Conservation (phyloP, 2,888 invertebrate genomes). For the Sarcophaga carnaria region DNA sequence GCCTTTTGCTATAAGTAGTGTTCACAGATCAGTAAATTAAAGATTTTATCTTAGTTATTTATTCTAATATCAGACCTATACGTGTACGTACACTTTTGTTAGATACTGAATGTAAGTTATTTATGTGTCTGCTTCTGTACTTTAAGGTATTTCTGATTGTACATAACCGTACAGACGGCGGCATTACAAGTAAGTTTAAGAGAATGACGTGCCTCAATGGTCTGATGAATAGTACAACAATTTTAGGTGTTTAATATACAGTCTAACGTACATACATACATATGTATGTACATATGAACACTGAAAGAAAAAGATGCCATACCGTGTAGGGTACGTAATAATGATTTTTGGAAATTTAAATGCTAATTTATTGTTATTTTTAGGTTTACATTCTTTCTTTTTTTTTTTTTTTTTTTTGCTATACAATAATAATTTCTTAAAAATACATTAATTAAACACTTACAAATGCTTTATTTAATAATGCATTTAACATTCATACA, state of each 20-base stretch:
- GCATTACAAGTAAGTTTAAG: conserved; percentile 27
- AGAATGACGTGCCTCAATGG: conserved; percentile 47
- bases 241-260: conserved; percentile 26
- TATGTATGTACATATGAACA: background rate
- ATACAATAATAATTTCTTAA: conserved; percentile 18
- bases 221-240: conserved; percentile 8
- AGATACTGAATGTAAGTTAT: conserved; percentile 5
- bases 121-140: background rate
- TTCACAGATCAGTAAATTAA: too few relatives aligned
- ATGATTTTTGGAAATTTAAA: background rate
- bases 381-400: background rate
- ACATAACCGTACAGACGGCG: conserved; percentile 19
- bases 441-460: conserved; percentile 24
- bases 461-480: conserved; percentile 43
- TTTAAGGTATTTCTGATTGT: background rate
- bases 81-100: background rate
- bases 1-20: too few relatives aligned
- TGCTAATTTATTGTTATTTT: background rate
- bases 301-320: too few relatives aligned
- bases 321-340: conserved; percentile 30
- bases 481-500: conserved; percentile 33
- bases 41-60: background rate
- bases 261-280: background rate
- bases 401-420: conserved; percentile 8
- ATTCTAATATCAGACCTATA: background rate